phyloP scores from a whole-genome alignment of 2,888 invertebrate genomes.

The Vesta saturnalis region DNA sequence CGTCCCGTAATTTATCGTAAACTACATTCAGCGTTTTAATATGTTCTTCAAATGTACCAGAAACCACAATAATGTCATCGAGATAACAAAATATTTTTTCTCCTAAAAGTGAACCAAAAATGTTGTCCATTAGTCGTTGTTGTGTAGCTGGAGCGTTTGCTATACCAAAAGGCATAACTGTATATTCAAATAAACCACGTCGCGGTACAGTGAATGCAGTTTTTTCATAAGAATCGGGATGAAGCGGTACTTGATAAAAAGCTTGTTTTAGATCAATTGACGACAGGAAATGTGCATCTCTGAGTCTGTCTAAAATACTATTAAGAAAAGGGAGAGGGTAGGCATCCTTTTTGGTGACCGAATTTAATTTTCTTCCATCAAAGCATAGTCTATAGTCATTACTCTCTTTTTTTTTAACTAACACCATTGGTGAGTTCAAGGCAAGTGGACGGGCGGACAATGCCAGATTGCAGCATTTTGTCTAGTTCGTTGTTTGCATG shows the following conservation, averaged over 20 bases:
- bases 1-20: no score
- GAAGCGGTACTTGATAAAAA: conserved; percentile 48
- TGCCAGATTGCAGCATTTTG: background rate
- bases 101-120: no score
- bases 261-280: conserved; percentile 43
- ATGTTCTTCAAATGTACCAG: no score
- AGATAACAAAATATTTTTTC: no score
- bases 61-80: no score
- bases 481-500: conserved; percentile 3
- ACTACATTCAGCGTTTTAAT: no score
- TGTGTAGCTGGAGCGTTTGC: no score
- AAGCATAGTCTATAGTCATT: conserved; percentile 44
- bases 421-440: conserved; percentile 45
- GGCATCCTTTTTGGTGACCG: conserved; percentile 43
- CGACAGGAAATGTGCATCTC: conserved; percentile 42
- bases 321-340: conserved; percentile 47
- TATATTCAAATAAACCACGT: no score
- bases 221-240: conserved; percentile 37
- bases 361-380: conserved; percentile 47
- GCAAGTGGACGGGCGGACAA: conserved; percentile 11
- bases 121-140: no score
- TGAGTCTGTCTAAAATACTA: conserved; percentile 42
- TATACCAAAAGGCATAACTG: no score
- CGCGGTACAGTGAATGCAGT: no score
- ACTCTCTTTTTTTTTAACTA: conserved; percentile 46